Evolutionary conservation across 2,797 vertebrate genomes (phyloP).

Genomic region (Emys orbicularis): DNA sequence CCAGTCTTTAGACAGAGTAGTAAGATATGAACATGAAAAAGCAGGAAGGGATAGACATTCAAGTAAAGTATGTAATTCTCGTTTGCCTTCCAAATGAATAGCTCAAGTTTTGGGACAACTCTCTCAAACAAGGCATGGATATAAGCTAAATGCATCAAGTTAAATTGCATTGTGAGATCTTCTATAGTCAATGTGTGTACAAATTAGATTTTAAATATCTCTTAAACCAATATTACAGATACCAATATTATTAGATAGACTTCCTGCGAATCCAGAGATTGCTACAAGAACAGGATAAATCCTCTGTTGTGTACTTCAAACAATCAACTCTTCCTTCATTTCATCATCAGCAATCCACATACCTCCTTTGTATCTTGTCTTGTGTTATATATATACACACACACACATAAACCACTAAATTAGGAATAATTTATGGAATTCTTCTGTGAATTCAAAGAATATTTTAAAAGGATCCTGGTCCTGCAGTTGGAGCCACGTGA

Average conservation of each 20-base stretch:
- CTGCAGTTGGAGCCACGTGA: neutral
- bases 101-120: neutral
- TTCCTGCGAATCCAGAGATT: neutral
- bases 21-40: neutral
- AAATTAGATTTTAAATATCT: neutral
- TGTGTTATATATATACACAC: neutral
- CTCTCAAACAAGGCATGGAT: neutral
- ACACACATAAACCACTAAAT: neutral
- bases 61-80: neutral
- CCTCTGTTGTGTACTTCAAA: neutral
- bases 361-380: neutral
- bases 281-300: neutral
- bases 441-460: neutral
- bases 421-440: neutral
- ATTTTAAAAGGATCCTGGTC: neutral
- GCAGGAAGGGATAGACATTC: neutral
- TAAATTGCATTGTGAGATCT: neutral
- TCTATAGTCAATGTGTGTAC: neutral
- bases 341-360: neutral
- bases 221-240: neutral
- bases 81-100: neutral
- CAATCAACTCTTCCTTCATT: neutral
- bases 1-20: neutral
- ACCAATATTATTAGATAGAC: neutral
- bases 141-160: neutral